Base-by-base conservation (phyloP, 2,888 invertebrate genomes). In the Calameuta idolon region DNA sequence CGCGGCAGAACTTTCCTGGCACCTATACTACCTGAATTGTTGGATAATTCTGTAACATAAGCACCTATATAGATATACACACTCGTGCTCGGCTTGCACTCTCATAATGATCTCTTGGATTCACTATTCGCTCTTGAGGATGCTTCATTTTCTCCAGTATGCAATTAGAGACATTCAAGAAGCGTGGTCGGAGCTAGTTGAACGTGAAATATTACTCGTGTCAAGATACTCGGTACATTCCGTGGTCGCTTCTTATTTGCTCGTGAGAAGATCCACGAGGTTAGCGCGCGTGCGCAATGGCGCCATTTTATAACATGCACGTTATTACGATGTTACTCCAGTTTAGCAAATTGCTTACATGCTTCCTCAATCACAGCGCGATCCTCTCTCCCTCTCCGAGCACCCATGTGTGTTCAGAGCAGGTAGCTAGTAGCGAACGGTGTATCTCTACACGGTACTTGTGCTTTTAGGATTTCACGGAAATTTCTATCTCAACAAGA, bases 281-380 rank as follows among this genome's bases (percentile, higher is more conserved):
- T 55, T 55, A 55, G 55, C 55, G 23, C 55, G 55, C 55, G 55
- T 55, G 55, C 55, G 23, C 55, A 55, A 55, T 23, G 23, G 23
- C 9, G 23, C 55, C 55, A 23, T 23, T 15, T 23, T 55, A 55
- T 71, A 71, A 71, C 11, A 34, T 31, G 9, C 71, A 33, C 31
- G 12, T 83, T 84, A 84, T 84, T 84, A 84, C 84, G 81, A 82
- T 80, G 81, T 83, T 83, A 82, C 81, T 83, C 83, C 83, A 84
- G 84, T 85, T 84, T 83, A 84, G 83, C 84, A 84, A 84, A 85
- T 84, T 83, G 84, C 83, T 84, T 81, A 78, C 84, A 83, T 81
- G 81, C 83, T 79, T 80, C 83, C 75, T 83, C 84, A 84, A 84
- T 83, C 84, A 78, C 80, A 74, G 79, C 74, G 78, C 81, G 81